Base-by-base conservation (phyloP, 2,888 invertebrate genomes). In the Dione juno region DNA sequence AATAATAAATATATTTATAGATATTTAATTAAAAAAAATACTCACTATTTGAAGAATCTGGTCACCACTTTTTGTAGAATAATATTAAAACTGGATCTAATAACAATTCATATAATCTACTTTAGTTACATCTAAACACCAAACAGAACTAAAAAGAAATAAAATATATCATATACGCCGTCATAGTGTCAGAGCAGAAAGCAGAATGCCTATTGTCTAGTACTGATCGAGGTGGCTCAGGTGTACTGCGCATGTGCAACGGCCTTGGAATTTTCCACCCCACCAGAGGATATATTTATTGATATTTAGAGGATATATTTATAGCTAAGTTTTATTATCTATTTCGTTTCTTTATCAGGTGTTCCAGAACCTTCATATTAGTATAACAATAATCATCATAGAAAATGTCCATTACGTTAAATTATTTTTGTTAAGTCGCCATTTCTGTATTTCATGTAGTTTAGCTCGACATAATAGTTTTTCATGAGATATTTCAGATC, bases 131-230 rank as follows among this genome's bases (percentile, higher is more conserved):
- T 28, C 28, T 28, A 28, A 28, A 53, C 53, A 65, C 43, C 43
- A 43, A 66, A 66, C 41, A 40, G 41, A 66, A 40, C 19, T 43
- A 54, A 66, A 54, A 43, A 5, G 9, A 54, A 52, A 52, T 52
- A 50, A 68, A 68, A 35, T 52, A 63, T 43, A 68, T 40, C 45
- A 57, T 64, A 69, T 69, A 64, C 69, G 69, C 53, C 69, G 37
- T 64, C 69, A 69, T 64, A 69, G 64, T 69, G 69, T 57, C 69
- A 57, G 63, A 52, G 63, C 69, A 53, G 63, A 69, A 69, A 53
- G 54, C 48, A 54, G 21, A 66, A 66, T 43, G 66, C 43, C 21
- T 61, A n/a, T n/a, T n/a, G n/a, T 28, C 28, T 28, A 28, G 28
- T 2, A 2, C 5, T 28, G 28, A 28, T 28, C 28, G 28, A 28